phyloP scores from a whole-genome alignment of 2,113 vertebrate species.

The Steatornis caripensis region DNA sequence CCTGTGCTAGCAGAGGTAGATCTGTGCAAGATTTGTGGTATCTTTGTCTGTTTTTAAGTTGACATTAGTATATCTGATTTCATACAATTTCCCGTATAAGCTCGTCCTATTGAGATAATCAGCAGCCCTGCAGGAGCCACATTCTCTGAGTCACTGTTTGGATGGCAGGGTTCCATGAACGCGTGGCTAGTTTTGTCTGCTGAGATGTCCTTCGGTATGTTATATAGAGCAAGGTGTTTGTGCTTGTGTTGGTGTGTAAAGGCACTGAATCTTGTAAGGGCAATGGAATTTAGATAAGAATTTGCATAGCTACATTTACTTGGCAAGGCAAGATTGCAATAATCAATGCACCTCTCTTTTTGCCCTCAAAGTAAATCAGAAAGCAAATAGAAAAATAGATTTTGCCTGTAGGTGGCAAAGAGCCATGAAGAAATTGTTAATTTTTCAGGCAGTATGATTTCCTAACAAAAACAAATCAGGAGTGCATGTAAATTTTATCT shows the following conservation, averaged over 20 bases:
- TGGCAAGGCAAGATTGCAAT: not conserved
- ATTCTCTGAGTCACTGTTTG: slow-evolving; percentile 55
- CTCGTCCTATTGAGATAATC: slow-evolving; percentile 31
- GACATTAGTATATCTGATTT: slow-evolving; percentile 30
- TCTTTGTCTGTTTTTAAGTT: not conserved
- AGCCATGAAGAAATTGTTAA: not conserved
- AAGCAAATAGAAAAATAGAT: not conserved
- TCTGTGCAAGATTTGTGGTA: not conserved
- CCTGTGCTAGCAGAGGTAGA: not conserved
- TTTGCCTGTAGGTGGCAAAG: not conserved
- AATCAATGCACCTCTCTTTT: not conserved
- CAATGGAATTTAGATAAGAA: not conserved
- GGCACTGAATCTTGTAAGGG: not conserved
- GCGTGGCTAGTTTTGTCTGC: not conserved
- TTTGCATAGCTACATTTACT: not conserved
- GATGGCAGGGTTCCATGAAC: slow-evolving; percentile 28
- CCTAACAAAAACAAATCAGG: not conserved
- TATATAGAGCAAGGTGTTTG: not conserved
- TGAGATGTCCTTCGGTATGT: not conserved
- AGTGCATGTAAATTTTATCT: not conserved
- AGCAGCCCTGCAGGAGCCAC: slow-evolving; percentile 54
- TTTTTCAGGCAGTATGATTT: not conserved
- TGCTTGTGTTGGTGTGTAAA: not conserved
- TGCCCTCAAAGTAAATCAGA: not conserved
- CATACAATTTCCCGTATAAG: slow-evolving; percentile 42